A percentile compares a stretch with the other conserved stretches of the same genome.
Evolutionary conservation across 2,797 vertebrate genomes (phyloP).

Genomic region (Eremophila alpestris): DNA sequence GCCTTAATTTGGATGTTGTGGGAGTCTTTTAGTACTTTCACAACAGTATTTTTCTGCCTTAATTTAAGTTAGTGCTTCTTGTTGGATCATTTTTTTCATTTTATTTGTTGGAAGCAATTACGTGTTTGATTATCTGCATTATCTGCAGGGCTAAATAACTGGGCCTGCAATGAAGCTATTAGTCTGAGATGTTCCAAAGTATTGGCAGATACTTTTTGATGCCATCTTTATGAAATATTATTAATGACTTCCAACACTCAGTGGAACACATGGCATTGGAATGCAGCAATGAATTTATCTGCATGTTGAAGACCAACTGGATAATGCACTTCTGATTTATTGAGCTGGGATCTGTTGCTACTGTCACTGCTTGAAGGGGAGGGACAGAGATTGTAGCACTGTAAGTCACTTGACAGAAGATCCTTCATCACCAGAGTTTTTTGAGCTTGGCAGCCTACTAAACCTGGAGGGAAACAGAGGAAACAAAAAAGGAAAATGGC

Average conservation of each 20-base stretch:
- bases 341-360: not conserved
- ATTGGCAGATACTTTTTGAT: not conserved
- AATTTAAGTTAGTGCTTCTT: not conserved
- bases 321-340: not conserved
- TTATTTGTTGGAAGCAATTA: not conserved
- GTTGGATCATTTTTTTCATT: not conserved
- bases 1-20: not conserved
- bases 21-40: not conserved
- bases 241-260: not conserved
- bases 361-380: not conserved
- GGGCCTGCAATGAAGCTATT: not conserved
- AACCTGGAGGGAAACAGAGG: not conserved
- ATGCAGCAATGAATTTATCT: not conserved
- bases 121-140: not conserved
- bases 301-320: not conserved
- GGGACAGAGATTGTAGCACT: not conserved
- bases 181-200: not conserved
- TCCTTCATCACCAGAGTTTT: not conserved
- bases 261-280: not conserved
- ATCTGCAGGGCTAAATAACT: not conserved
- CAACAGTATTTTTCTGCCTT: not conserved
- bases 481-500: rapidly evolving
- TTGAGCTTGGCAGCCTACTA: not conserved
- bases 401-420: not conserved
- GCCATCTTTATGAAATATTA: not conserved